Percentiles rank a stretch among this genome's conserved stretches.
Conservation (phyloP, 2,888 invertebrate genomes). For the Dryobotodes eremita region DNA sequence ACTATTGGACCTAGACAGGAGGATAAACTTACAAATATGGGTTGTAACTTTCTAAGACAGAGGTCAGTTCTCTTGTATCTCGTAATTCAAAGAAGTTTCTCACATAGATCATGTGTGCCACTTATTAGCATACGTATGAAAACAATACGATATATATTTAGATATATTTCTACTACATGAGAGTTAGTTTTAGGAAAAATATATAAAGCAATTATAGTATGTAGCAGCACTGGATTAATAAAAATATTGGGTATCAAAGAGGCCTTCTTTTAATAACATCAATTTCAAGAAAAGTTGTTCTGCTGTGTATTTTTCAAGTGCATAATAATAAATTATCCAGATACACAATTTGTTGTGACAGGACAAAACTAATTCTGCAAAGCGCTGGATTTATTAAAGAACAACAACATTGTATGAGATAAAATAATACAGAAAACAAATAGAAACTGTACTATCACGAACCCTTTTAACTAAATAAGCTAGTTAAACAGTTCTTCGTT, state of each 20-base stretch:
- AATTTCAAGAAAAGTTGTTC: constrained; percentile 29
- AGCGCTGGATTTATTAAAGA: constrained; percentile 35
- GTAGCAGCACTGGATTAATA: not conserved
- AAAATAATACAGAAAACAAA: constrained; percentile 19
- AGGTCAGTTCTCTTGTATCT: not conserved
- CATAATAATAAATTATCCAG: constrained; percentile 31
- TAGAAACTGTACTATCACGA: not conserved
- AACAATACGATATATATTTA: too few relatives aligned
- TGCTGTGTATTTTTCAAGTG: constrained; percentile 14
- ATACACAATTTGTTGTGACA: constrained; percentile 12
- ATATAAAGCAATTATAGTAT: not conserved
- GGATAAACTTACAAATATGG: not conserved
- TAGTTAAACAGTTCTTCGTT: constrained; percentile 7
- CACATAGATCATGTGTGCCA: not conserved
- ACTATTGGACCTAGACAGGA: not conserved
- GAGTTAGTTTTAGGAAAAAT: not conserved
- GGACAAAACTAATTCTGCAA: constrained; percentile 19
- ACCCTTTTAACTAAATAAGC: constrained; percentile 51
- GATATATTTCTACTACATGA: too few relatives aligned
- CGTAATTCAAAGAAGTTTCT: not conserved
- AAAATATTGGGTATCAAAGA: not conserved
- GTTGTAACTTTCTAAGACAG: not conserved
- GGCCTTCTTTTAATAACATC: not conserved
- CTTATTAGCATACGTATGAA: not conserved
- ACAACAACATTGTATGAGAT: not conserved